phyloP scores from a whole-genome alignment of 2,888 invertebrate genomes.

The Andrena hattorfiana region DNA sequence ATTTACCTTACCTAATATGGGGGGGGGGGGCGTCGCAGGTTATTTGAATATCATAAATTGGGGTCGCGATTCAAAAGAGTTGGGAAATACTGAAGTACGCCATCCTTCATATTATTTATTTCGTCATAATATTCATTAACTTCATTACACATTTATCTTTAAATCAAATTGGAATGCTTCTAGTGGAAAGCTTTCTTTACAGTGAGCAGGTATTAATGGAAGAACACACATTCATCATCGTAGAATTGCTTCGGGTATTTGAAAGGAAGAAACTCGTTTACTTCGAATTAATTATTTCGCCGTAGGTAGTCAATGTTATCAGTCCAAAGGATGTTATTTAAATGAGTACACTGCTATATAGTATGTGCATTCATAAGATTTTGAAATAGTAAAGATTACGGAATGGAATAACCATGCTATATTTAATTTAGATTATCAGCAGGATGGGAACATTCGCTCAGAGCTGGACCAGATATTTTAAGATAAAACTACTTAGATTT shows the following conservation, averaged over 20 bases:
- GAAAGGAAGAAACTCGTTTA: not conserved
- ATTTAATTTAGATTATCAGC: constrained; percentile 3
- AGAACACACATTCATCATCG: not conserved
- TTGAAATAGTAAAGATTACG: constrained; percentile 1
- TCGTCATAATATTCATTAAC: not conserved
- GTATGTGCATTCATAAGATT: not conserved
- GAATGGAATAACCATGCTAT: constrained; percentile 4
- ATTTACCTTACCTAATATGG: too few relatives aligned
- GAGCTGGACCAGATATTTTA: not conserved
- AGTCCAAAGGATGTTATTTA: not conserved
- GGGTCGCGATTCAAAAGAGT: too few relatives aligned
- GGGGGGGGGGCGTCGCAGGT: too few relatives aligned
- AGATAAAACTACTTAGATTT: constrained; percentile 11
- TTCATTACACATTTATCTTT: not conserved
- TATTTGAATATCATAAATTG: too few relatives aligned
- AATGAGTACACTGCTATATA: not conserved
- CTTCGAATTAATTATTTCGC: not conserved
- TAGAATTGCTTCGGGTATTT: not conserved
- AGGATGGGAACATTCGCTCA: not conserved
- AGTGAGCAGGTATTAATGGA: not conserved
- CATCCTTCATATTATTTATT: too few relatives aligned
- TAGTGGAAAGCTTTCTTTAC: not conserved
- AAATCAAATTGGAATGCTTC: not conserved
- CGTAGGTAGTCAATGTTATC: not conserved
- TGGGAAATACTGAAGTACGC: too few relatives aligned